Conservation (phyloP, 2,888 invertebrate genomes). For the Caenorhabditis drosophilae region DNA sequence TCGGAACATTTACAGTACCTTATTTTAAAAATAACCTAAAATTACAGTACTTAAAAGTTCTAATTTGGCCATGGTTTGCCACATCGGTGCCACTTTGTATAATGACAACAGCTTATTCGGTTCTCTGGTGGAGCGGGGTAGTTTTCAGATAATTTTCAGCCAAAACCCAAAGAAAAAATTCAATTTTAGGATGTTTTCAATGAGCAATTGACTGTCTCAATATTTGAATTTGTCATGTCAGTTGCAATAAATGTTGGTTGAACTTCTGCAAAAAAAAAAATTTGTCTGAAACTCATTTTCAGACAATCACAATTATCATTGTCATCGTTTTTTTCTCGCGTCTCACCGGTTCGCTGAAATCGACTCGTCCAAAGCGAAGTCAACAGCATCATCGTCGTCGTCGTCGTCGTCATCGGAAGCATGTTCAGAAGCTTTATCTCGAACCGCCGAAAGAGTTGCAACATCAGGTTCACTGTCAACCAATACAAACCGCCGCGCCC, state of each 20-base stretch:
- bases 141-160: background rate
- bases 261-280: background rate
- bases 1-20: too few relatives aligned
- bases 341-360: slow-evolving; percentile 54
- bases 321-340: slow-evolving; percentile 63
- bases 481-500: slow-evolving; percentile 2
- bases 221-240: slow-evolving; percentile 65
- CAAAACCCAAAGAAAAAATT: background rate
- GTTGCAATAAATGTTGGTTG: slow-evolving; percentile 49
- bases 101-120: slow-evolving; percentile 62
- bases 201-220: slow-evolving; percentile 63
- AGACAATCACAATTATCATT: slow-evolving; percentile 59
- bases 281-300: slow-evolving; percentile 12
- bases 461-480: background rate
- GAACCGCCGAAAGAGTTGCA: slow-evolving; percentile 9
- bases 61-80: slow-evolving; percentile 63
- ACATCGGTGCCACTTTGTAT: slow-evolving; percentile 54
- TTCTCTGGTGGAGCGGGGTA: slow-evolving; percentile 66
- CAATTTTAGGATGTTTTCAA: slow-evolving; percentile 62
- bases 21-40: too few relatives aligned
- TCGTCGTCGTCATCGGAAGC: slow-evolving; percentile 16
- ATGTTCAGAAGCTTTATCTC: slow-evolving; percentile 19
- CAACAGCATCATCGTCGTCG: slow-evolving; percentile 10
- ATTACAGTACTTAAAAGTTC: slow-evolving; percentile 49
- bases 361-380: slow-evolving; percentile 45